These are phyloP conservation scores for Melanotaenia boesemani DNA, from an alignment of 2,797 vertebrate species.

Conservation along the genomic window DNA sequence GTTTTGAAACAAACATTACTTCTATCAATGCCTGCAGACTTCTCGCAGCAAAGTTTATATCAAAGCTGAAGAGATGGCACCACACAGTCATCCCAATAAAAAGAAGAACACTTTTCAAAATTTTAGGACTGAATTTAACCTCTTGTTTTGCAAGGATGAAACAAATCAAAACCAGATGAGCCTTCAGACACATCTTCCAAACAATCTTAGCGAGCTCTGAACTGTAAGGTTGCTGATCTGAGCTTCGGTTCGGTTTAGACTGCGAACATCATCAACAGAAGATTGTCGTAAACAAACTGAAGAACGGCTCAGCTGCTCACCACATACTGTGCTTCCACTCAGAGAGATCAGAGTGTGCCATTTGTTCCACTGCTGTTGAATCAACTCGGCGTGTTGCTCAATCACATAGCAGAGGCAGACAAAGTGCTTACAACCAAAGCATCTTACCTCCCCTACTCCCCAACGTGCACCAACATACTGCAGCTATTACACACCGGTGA, in stretches of 20 bases:
- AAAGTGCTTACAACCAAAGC: slow-evolving; percentile 52
- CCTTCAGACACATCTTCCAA: no score
- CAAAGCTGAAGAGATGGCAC: no score
- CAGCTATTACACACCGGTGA: slow-evolving; percentile 43
- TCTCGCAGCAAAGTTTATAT: no score
- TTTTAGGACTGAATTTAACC: no score
- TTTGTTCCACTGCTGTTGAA: slow-evolving; percentile 30
- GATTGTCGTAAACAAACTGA: neutral
- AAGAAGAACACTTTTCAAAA: no score
- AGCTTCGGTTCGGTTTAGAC: neutral
- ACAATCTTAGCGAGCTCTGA: neutral
- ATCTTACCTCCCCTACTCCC: slow-evolving; percentile 21
- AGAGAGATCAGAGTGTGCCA: slow-evolving; percentile 38
- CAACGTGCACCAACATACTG: slow-evolving; percentile 37
- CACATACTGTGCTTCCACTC: slow-evolving; percentile 31
- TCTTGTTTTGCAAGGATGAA: no score
- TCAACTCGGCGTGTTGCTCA: slow-evolving; percentile 26
- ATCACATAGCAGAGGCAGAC: slow-evolving; percentile 44
- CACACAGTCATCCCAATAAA: no score
- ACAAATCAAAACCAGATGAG: no score
- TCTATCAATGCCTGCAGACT: no score
- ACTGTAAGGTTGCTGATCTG: neutral
- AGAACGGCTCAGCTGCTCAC: slow-evolving; percentile 16
- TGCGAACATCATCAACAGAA: neutral
- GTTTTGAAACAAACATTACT: no score